Evolutionary conservation across 1,140 invertebrate genomes (phyloP), one percentile per base, ranked within the genome.

Genomic region (Aphelinus certus): DNA sequence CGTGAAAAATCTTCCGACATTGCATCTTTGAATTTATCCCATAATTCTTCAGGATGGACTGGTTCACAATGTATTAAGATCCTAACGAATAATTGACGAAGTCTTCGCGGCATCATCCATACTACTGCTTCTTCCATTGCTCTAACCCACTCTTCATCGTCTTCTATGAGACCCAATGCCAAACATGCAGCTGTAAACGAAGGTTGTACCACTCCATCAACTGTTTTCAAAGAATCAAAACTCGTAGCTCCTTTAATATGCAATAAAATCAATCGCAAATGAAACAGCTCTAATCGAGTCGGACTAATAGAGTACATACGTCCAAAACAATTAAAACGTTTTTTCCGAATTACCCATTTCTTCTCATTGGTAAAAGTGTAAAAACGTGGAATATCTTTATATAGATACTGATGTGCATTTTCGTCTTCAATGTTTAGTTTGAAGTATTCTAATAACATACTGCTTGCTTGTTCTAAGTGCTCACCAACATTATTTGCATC

Each of bases 141-240:
- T 45, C 53, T 57, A 49, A 43, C 70, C 81, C 83, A 85, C 63
- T 84, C 80, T 5, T 77, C 61, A 64, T 87, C 81, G 70, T 84
- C 73, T 74, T 85, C 79, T 5, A 88, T 55, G 1, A 86, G 61
- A 49, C 79, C 79, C 47, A 78, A 6, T 7, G 73, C 73, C 63
- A 66, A 76, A 43, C 81, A 83, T n/a, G 86, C 83, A 56, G 78
- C 78, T 73, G 79, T 73, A 76, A 79, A 86, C 26, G 83, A 82
- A 3, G 58, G 3, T 72, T 80, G 78, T 47, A 76, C 7, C 3
- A 69, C 46, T 4, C 77, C 80, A 73, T 87, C 65, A 45, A 85
- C 77, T 58, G 81, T 88, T 79, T 73, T 76, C 1, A 88, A 63
- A 67, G 80, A 53, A 71, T 77, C 53, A 78, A 86, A 87, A 51